Evolutionary conservation across 2,888 invertebrate species (phyloP), one percentile per base, ranked within the genome.

Genomic region (Drosophila diplacantha): DNA sequence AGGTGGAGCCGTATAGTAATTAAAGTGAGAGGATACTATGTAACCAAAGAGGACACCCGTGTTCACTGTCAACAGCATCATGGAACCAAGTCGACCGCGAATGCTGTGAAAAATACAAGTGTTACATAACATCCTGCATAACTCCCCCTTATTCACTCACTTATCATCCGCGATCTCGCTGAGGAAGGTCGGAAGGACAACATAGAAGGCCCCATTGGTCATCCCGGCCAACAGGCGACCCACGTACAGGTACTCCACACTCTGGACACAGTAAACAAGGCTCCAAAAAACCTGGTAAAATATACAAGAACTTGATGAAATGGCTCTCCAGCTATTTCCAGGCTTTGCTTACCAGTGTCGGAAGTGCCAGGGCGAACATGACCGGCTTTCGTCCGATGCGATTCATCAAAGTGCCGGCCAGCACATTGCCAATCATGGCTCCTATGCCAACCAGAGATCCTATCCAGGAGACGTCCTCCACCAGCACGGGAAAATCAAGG

Each of bases 141-240:
- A 14, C 9, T 24, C 0, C 2, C n/a, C 3, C 3, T 1, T 7
- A 0, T 18, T 24, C 0, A 53, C 85, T 74, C 54, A 88, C 88
- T 74, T 77, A 24, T 78, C 69, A 61, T 87, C 85, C 1, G 87
- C 81, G 34, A 88, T 88, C 73, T 88, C 88, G 14, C 86, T 80
- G 1, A 88, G 79, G 50, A 81, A 88, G 5, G 88, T 81, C n/a
- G 88, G 86, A 14, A 87, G 52, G 0, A 83, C 79, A 8, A 87
- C 72, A 43, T 83, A 87, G 4, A 83, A 64, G 5, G 81, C 87
- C 3, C 88, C 88, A 1, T 87, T 87, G 1, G 85, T 84, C 8
- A 85, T 49, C 16, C 88, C 88, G 11, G 80, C 83, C 29, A 85
- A 61, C 3, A 86, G 50, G 1, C 88, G 82, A 12, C 83, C 87